Conservation (phyloP, 2,797 vertebrate species). For the Pangasius djambal region DNA sequence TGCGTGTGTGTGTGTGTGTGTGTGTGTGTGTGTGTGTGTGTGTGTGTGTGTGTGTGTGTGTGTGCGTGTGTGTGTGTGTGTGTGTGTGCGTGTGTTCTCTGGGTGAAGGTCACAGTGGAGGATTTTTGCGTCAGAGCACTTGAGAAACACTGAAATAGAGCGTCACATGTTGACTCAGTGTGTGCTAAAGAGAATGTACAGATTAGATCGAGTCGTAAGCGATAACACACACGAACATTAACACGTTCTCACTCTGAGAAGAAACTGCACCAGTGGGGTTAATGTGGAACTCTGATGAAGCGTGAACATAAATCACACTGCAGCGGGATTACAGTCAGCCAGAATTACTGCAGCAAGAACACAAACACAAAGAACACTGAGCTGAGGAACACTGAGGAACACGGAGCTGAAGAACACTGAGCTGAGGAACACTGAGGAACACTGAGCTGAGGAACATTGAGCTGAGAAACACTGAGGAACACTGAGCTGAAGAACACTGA, state of each 20-base stretch:
- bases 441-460: not conserved
- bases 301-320: not conserved
- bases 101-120: not conserved
- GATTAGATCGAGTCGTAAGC: not conserved
- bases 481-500: not conserved
- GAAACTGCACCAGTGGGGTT: not conserved
- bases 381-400: not conserved
- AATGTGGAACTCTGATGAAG: not conserved
- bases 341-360: not conserved
- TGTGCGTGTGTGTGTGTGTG: not conserved
- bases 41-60: not conserved
- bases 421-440: not conserved
- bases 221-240: conserved; percentile 2
- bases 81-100: not conserved
- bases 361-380: not conserved
- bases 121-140: conserved; percentile 5
- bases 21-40: not conserved
- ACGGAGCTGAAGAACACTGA: not conserved
- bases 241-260: not conserved
- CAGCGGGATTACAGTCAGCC: not conserved
- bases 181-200: conserved; percentile 7
- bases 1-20: too few relatives aligned
- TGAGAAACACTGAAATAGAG: conserved; percentile 6
- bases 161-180: conserved; percentile 19
- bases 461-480: not conserved